Conservation (phyloP, 2,113 vertebrate species). For the Cairina moschata region DNA sequence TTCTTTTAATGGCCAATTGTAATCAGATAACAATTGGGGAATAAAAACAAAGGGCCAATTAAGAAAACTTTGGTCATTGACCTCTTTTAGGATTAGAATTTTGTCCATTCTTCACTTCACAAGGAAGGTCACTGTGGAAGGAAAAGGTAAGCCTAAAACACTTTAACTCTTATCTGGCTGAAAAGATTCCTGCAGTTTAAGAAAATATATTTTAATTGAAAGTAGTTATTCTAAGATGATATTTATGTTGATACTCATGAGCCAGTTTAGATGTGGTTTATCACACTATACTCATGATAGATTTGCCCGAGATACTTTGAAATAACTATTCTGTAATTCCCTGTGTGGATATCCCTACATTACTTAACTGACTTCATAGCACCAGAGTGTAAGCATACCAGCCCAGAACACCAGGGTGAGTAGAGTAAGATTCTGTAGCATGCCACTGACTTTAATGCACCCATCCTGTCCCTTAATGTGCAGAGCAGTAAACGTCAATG, state of each 20-base stretch:
- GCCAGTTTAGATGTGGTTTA: neutral
- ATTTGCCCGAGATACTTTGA: neutral
- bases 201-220: neutral
- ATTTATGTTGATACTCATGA: neutral
- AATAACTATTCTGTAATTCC: neutral
- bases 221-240: neutral
- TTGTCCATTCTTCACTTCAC: neutral
- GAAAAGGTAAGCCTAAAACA: neutral
- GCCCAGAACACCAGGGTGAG: neutral
- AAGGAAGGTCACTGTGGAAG: neutral
- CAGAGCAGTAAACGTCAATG: neutral
- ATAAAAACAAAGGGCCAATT: neutral
- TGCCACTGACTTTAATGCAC: neutral
- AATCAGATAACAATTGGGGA: neutral
- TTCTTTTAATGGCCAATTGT: neutral
- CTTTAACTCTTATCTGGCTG: neutral
- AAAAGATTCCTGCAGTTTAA: neutral
- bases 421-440: neutral
- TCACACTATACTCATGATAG: neutral
- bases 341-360: neutral
- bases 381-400: neutral
- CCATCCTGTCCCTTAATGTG: fast-evolving
- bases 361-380: neutral
- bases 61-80: neutral
- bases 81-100: neutral